These are phyloP conservation scores for Tetragonula carbonaria DNA, from an alignment of 2,888 invertebrate species.

Conservation along the genomic window DNA sequence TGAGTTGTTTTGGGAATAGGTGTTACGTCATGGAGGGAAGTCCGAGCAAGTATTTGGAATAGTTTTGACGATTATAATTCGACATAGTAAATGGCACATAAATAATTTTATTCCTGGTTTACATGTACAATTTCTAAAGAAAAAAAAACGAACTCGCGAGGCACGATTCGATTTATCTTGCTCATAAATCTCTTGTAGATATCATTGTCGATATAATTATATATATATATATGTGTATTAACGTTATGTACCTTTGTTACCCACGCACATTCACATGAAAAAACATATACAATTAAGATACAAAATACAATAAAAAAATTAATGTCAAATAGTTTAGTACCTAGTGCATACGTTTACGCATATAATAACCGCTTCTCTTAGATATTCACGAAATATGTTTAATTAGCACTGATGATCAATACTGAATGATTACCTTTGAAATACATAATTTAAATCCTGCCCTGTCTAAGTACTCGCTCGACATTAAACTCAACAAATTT, in stretches of 20 bases:
- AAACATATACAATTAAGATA: conserved; percentile 68
- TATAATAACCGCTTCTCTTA: conserved; percentile 24
- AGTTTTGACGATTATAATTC: conserved; percentile 73
- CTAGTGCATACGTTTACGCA: conserved; percentile 51
- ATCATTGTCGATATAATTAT: conserved; percentile 24
- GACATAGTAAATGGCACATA: conserved; percentile 81
- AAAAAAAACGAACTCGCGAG: conserved; percentile 29
- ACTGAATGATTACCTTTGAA: conserved; percentile 55
- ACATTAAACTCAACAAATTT: conserved; percentile 48
- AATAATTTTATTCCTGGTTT: conserved; percentile 74
- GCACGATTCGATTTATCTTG: conserved; percentile 15
- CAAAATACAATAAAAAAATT: conserved; percentile 69
- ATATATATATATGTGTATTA: conserved; percentile 43
- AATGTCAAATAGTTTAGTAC: conserved; percentile 57
- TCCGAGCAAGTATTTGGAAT: conserved; percentile 55
- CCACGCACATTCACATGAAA: conserved; percentile 65
- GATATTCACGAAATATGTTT: conserved; percentile 59
- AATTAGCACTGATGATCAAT: conserved; percentile 60
- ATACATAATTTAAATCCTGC: conserved; percentile 56
- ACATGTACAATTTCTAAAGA: conserved; percentile 54
- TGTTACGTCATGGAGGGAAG: conserved; percentile 43
- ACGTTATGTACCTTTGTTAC: conserved; percentile 56
- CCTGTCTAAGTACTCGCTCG: conserved; percentile 20
- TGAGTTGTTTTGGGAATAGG: conserved; percentile 36
- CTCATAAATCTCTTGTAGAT: conserved; percentile 23